Base-by-base conservation (phyloP, 2,888 invertebrate species). In the Tipula lateralis region DNA sequence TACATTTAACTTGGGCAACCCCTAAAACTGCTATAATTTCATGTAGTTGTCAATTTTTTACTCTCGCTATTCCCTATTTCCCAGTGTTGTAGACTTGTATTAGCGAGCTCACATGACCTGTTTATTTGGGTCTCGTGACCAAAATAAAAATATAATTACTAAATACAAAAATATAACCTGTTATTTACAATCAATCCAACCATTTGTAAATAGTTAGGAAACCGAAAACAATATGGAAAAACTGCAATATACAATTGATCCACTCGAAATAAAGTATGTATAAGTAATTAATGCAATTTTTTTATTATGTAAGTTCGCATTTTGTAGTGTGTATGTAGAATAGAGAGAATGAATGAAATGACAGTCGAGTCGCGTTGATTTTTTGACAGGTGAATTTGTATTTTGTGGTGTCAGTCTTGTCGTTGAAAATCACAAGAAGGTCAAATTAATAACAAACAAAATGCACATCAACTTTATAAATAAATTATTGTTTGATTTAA, bases 161-260 rank as follows among this genome's bases (percentile, higher is more conserved):
- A 84, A 86, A 85, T 86, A 13, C 85, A 86, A 86, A 5, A 86
- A 16, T 34, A 34, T 29, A 34, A 32, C 12, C 19, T 24, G 29
- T 19, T 9, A 83, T 83, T 86, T 84, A 85, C 85, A 85, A 85
- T 86, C 19, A 86, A 83, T 81, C 85, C 80, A 84, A 80, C 29
- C 6, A 39, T 12, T 81, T 39, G 39, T 66, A 83, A 85, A 83
- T 82, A 44, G 84, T 66, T 44, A 50, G 50, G 16, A 50, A 50
- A n/a, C n/a, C 16, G 16, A 34, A 29, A 24, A n/a, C n/a, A 29
- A 4, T 30, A 84, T 84, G 84, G 84, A 84, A 50, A 84, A 84
- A 84, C 0, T 44, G 16, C 19, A 84, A 44, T 50, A 84, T 84
- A 24, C 4, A 29, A n/a, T 84, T 16, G 50, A 84, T 84, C 83